Evolutionary conservation across 2,113 vertebrate species (phyloP), one percentile per base, ranked within the genome.

Genomic region (Syrrhaptes paradoxus): DNA sequence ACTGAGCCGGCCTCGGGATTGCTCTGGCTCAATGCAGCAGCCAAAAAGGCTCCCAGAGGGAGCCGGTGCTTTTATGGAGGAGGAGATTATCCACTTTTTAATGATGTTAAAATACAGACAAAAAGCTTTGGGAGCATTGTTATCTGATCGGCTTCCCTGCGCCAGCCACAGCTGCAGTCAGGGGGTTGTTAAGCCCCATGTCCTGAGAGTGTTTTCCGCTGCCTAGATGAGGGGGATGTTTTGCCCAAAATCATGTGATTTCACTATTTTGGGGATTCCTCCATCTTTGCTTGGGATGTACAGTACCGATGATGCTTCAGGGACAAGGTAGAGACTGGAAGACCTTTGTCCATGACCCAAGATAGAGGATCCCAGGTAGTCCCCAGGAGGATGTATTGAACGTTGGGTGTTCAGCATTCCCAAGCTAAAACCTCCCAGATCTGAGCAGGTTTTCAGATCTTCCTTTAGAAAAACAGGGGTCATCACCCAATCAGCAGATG

Each of bases 271-370:
- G 25, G 48, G 32, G 34, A 20, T 81, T 72, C 28, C 19, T 76
- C 5, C 45, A 66, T 26, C 57, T 70, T 83, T 89, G 29, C 24
- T 17, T 78, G 21, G 54, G 28, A 28, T 0, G 2, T 31, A 10
- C 0, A 0, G 26, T 26, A 70, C 7, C 3, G 11, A 10, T 34
- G 43, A 28, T 2, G 0, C 22, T 89, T 29, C 3, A 1, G 22
- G 32, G 18, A 20, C 58, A 11, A 57, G 13, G 4, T 17, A 48
- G 28, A 80, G 34, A 26, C 79, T 83, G 57, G 48, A 87, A 57
- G 28, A 67, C 21, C 15, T 80, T 73, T 54, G 55, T 5, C 36
- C 25, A 8, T 72, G 17, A 49, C 22, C 5, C 31, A 58, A 12
- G 19, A 16, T 75, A 7, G 43, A 2, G 4, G n/a, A n/a, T 87